Evolutionary conservation across 2,888 invertebrate species (phyloP).

Genomic region (Drosophila lacicola): DNA sequence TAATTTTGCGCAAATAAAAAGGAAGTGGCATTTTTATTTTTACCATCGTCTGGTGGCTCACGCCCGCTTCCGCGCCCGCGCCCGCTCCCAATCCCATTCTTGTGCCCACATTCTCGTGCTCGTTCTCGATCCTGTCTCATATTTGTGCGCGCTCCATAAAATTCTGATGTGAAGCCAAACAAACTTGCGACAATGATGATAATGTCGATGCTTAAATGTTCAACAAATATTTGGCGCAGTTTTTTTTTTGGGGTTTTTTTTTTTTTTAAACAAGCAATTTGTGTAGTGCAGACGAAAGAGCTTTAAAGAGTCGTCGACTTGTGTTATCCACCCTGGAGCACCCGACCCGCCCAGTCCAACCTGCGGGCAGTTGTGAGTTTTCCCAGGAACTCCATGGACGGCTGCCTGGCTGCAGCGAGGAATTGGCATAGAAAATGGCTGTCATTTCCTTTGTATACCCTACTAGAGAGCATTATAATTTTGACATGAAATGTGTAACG

Average conservation of each 20-base stretch:
- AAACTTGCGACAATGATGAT: conserved; percentile 75
- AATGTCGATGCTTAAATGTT: conserved; percentile 66
- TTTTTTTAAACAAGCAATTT: conserved; percentile 71
- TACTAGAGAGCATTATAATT: background rate
- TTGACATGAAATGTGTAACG: background rate
- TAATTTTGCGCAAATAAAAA: conserved; percentile 82
- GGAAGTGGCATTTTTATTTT: conserved; percentile 80
- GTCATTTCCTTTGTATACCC: conserved; percentile 56
- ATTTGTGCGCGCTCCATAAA: conserved; percentile 78
- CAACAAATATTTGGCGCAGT: conserved; percentile 60
- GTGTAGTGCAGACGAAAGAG: conserved; percentile 48
- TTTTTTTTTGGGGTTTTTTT: conserved; percentile 12
- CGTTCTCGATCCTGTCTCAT: conserved; percentile 60
- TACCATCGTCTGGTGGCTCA: conserved; percentile 45
- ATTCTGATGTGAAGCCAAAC: conserved; percentile 72
- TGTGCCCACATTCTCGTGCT: conserved; percentile 1
- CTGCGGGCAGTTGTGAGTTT: conserved; percentile 64
- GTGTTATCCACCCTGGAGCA: background rate
- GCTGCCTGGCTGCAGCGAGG: conserved; percentile 10
- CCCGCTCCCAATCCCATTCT: background rate
- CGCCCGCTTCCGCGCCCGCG: background rate
- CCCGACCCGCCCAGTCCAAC: background rate
- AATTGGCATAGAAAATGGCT: conserved; percentile 62
- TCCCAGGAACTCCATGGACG: conserved; percentile 52
- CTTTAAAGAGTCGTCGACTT: conserved; percentile 62